Evolutionary conservation across 2,888 invertebrate genomes (phyloP).

Genomic region (Scaptomyza reducta): DNA sequence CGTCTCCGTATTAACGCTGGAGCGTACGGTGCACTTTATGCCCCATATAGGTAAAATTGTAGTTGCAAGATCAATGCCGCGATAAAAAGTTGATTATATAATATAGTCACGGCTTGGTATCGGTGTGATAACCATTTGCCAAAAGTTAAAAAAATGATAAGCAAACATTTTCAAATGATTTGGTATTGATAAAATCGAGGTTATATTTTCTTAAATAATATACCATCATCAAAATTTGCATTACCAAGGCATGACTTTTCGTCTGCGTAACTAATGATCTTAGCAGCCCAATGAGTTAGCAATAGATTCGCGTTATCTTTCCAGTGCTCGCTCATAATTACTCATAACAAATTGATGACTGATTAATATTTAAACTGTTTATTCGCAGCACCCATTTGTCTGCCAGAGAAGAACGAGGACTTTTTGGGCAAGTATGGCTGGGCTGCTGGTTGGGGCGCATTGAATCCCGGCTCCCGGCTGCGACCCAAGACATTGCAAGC

Average conservation of each 20-base stretch:
- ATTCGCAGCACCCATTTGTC: slow-evolving; percentile 91
- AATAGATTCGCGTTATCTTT: no score
- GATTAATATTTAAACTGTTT: no score
- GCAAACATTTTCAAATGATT: neutral
- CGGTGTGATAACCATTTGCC: no score
- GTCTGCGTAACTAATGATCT: no score
- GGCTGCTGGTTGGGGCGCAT: slow-evolving; percentile 97
- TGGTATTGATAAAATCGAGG: neutral
- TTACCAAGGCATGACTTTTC: no score
- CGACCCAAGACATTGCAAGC: slow-evolving; percentile 95
- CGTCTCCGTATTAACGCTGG: slow-evolving; percentile 94
- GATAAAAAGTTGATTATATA: neutral
- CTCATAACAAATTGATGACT: no score
- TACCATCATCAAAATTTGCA: no score
- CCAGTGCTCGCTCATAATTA: no score
- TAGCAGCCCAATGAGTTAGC: no score
- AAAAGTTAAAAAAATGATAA: no score
- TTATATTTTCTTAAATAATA: no score
- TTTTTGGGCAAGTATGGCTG: slow-evolving; percentile 96
- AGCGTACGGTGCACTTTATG: slow-evolving; percentile 95
- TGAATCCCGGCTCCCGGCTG: slow-evolving; percentile 92
- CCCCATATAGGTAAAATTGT: slow-evolving; percentile 90
- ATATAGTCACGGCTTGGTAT: no score
- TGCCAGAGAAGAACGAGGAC: slow-evolving; percentile 95
- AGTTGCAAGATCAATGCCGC: neutral